Percentiles rank a stretch among this genome's conserved stretches.
phyloP scores from a whole-genome alignment of 2,888 invertebrate genomes.

The Lucinisca nassula region DNA sequence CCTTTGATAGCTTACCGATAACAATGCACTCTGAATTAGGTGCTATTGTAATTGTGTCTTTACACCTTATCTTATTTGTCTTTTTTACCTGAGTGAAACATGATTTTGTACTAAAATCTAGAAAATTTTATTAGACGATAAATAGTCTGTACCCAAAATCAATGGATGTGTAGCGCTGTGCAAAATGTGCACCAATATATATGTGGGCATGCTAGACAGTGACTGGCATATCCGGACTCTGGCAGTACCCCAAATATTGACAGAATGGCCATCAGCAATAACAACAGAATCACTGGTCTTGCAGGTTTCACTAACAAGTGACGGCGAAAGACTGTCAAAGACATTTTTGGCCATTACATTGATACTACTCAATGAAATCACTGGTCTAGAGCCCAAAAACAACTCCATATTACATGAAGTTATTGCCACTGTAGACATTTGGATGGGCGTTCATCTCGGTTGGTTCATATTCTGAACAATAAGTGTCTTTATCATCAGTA shows the following conservation, averaged over 20 bases:
- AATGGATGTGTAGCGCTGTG: background rate
- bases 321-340: background rate
- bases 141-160: background rate
- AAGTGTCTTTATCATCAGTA: background rate
- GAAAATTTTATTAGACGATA: background rate
- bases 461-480: background rate
- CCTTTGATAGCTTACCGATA: background rate
- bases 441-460: background rate
- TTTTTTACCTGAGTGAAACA: background rate
- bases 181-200: background rate
- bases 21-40: background rate
- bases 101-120: background rate
- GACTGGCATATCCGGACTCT: background rate
- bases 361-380: background rate
- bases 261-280: background rate
- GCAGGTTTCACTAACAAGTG: background rate
- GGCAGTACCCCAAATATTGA: background rate
- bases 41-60: no score
- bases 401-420: background rate
- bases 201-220: background rate
- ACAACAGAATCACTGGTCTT: constrained; percentile 1
- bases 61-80: background rate
- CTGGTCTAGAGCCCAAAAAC: background rate
- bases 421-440: background rate
- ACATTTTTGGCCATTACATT: background rate